phyloP scores from a whole-genome alignment of 2,888 invertebrate species.

The Labia minor region DNA sequence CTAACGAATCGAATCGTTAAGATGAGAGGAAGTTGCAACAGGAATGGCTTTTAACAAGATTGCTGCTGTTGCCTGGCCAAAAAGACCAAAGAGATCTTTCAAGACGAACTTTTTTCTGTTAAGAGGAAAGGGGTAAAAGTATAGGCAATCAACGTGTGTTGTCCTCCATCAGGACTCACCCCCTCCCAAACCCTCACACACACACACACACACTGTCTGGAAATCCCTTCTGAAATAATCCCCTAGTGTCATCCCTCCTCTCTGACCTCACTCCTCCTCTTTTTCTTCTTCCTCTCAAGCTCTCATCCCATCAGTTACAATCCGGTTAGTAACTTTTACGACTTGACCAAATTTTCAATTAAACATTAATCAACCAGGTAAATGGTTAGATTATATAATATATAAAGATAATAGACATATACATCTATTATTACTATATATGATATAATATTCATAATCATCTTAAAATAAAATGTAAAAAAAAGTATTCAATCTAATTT shows the following conservation, averaged over 20 bases:
- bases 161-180: neutral
- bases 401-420: no score
- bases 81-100: neutral
- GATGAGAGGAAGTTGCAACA: neutral
- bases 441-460: no score
- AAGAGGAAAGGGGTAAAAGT: neutral
- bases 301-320: neutral
- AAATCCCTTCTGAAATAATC: neutral
- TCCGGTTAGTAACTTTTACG: neutral
- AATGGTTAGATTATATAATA: no score
- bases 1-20: slow-evolving; percentile 7
- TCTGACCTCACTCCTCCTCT: neutral
- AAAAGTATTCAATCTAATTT: no score
- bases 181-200: no score
- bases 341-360: neutral
- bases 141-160: slow-evolving; percentile 7
- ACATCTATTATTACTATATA: no score
- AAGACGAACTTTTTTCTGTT: neutral
- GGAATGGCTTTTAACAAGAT: slow-evolving; percentile 3
- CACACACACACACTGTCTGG: no score
- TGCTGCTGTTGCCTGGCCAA: neutral
- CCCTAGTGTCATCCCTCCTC: neutral
- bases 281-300: neutral
- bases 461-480: no score
- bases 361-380: neutral